Conservation (phyloP, 2,113 vertebrate genomes). For the Cyprinodon brontotheroides region DNA sequence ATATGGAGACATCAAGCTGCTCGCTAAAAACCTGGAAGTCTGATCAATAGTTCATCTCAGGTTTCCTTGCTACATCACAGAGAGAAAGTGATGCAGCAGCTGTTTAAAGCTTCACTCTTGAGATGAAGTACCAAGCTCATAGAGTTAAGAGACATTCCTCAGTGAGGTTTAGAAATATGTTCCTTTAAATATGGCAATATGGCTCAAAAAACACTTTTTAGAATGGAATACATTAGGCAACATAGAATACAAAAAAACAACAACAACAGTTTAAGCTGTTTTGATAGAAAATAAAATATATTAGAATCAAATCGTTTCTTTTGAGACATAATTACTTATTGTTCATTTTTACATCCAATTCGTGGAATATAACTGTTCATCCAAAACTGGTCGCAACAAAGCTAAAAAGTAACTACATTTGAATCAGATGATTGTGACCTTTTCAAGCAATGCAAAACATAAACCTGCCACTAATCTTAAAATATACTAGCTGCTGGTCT, state of each 20-base stretch:
- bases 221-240: background rate
- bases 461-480: background rate
- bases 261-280: background rate
- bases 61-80: slow-evolving; percentile 62
- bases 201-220: background rate
- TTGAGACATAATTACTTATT: background rate
- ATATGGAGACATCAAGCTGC: slow-evolving; percentile 67
- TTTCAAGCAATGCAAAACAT: background rate
- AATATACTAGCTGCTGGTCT: background rate
- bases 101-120: slow-evolving; percentile 56
- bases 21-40: slow-evolving; percentile 67
- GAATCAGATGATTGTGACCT: background rate
- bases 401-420: background rate
- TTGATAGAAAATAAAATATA: background rate
- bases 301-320: background rate
- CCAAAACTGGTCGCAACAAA: background rate
- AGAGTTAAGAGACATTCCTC: slow-evolving; percentile 27
- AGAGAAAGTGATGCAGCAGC: slow-evolving; percentile 69
- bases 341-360: background rate
- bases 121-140: slow-evolving; percentile 47
- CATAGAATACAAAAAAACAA: background rate
- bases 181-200: slow-evolving; percentile 19
- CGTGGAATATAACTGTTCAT: background rate
- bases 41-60: slow-evolving; percentile 73
- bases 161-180: slow-evolving; percentile 29